These are phyloP conservation scores for Habropoda laboriosa DNA, from an alignment of 1,140 invertebrate genomes.

Conservation along the genomic window DNA sequence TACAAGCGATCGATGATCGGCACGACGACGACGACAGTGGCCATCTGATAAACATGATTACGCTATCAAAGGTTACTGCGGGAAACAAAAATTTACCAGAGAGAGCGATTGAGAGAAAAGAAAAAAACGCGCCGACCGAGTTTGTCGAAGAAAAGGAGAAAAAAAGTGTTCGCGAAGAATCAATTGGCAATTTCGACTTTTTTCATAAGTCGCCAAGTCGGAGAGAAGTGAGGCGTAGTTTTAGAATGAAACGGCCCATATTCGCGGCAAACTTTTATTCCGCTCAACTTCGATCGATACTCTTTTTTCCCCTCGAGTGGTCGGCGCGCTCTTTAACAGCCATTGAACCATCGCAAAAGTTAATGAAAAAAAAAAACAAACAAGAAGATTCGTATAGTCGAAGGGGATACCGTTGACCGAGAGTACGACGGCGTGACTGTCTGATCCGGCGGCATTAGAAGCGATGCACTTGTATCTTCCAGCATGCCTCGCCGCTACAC, in stretches of 20 bases:
- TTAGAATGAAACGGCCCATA: not conserved
- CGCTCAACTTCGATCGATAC: not conserved
- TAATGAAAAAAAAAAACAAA: too few species aligned
- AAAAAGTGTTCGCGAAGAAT: not conserved
- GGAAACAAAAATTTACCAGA: conserved; percentile 62
- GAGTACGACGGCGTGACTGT: conserved; percentile 84
- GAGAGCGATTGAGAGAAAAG: not conserved
- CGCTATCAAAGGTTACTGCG: conserved; percentile 59
- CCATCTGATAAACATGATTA: conserved; percentile 49
- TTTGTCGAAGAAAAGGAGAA: too few species aligned
- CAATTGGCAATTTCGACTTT: not conserved
- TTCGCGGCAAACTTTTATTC: not conserved
- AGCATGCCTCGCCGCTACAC: conserved; percentile 83
- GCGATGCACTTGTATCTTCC: conserved; percentile 87
- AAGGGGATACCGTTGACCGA: conserved; percentile 85
- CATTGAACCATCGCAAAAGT: conserved; percentile 2
- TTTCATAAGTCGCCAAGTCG: too few species aligned
- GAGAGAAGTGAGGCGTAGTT: not conserved
- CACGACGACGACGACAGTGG: conserved; percentile 60
- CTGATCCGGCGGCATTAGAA: conserved; percentile 85
- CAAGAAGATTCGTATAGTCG: conserved; percentile 29
- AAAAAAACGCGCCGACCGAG: conserved; percentile 27
- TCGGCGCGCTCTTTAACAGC: conserved; percentile 25
- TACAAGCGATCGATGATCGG: conserved; percentile 46
- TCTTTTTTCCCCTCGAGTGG: not conserved